Evolutionary conservation across 1,140 invertebrate species (phyloP).

Genomic region (Diorhabda sublineata): DNA sequence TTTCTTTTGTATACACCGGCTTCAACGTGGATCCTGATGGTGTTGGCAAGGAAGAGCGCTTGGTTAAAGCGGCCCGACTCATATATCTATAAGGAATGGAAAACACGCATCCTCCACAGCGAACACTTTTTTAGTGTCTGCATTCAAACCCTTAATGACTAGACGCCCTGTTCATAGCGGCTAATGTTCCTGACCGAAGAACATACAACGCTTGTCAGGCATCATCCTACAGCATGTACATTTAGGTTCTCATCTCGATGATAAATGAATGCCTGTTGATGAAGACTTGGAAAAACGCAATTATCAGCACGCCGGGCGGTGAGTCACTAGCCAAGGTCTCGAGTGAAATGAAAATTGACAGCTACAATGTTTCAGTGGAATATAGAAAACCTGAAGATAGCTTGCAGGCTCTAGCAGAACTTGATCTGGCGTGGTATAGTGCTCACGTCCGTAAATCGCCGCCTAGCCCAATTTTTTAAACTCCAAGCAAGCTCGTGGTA

Average conservation of each 20-base stretch:
- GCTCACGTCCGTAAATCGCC: background rate
- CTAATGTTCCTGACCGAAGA: background rate
- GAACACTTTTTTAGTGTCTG: slow-evolving; percentile 4
- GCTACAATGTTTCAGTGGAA: too few species aligned
- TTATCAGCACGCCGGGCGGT: too few species aligned
- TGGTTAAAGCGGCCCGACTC: slow-evolving; percentile 41
- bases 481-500: background rate
- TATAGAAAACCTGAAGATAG: background rate
- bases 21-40: slow-evolving; percentile 31
- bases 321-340: too few species aligned
- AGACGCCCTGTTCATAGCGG: too few species aligned
- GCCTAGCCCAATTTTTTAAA: background rate
- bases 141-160: background rate
- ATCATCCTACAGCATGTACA: background rate
- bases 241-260: background rate
- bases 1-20: slow-evolving; percentile 37
- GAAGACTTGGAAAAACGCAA: too few species aligned
- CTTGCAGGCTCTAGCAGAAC: background rate
- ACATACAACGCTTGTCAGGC: background rate
- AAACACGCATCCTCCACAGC: slow-evolving; percentile 33
- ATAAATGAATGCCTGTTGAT: too few species aligned
- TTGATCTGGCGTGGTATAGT: background rate
- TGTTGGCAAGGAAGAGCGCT: slow-evolving; percentile 34
- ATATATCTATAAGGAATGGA: slow-evolving; percentile 41
- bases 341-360: too few species aligned